A percentile compares a stretch with the other conserved stretches of the same genome.
Evolutionary conservation across 2,888 invertebrate genomes (phyloP).

Genomic region (Tachina lurida): DNA sequence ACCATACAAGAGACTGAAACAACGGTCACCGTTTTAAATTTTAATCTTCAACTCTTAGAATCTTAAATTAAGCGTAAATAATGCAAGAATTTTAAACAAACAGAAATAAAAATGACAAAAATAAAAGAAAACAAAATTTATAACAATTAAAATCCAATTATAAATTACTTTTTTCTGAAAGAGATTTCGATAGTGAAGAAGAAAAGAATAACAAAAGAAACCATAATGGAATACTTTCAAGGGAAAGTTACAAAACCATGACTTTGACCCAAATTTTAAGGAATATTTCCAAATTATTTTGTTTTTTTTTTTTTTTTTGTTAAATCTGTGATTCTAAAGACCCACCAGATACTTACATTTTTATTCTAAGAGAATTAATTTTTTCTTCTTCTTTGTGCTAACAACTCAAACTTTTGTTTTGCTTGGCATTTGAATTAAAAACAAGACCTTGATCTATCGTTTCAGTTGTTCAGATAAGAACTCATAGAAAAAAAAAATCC

Average conservation of each 20-base stretch:
- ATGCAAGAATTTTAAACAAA: background rate
- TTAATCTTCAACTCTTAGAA: conserved; percentile 11
- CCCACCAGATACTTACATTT: too few species aligned
- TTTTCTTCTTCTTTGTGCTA: conserved; percentile 9
- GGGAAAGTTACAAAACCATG: conserved; percentile 40
- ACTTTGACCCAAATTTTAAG: conserved; percentile 47
- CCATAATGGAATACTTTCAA: conserved; percentile 8
- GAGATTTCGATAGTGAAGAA: background rate
- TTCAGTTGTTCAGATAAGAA: background rate
- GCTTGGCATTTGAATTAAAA: background rate
- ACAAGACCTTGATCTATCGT: conserved; percentile 30
- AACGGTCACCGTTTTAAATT: conserved; percentile 8
- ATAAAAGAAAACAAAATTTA: background rate
- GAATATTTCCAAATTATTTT: conserved; percentile 4
- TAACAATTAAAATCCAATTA: conserved; percentile 10
- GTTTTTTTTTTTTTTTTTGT: conserved; percentile 2
- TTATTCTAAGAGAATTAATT: background rate
- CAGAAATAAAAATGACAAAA: background rate
- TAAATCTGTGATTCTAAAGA: background rate
- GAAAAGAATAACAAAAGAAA: background rate
- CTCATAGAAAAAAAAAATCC: background rate
- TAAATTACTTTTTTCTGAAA: conserved; percentile 13
- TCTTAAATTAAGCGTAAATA: conserved; percentile 31
- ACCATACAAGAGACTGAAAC: background rate
- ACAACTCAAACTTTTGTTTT: background rate